Evolutionary conservation across 2,113 vertebrate genomes (phyloP), one percentile per base, ranked within the genome.

Genomic region (Promerops cafer): DNA sequence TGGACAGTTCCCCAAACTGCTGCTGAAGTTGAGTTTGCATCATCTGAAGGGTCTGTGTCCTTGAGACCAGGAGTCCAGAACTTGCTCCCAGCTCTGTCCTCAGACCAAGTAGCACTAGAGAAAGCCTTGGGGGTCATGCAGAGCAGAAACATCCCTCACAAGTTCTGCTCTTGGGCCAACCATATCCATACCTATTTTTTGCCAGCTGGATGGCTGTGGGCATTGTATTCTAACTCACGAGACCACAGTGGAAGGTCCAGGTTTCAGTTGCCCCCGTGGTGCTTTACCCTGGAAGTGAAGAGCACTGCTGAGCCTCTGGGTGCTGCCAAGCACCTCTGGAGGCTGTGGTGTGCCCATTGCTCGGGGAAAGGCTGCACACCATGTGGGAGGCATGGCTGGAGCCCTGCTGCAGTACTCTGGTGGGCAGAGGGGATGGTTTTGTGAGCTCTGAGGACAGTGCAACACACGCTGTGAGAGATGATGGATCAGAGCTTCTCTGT

Each of bases 181-280:
- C 4, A 3, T 22, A 52, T 39, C n/a, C 17, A 26, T 13, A 16
- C 10, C 2, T 35, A 2, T 24, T 65, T 89, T 84, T 84, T 70
- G 13, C 28, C 33, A 53, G 33, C 31, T 3, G 3, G 31, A 10
- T 65, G 31, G 37, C 35, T 31, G 17, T 50, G n/a, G 23, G 16
- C 2, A 3, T 26, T 9, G 11, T 37, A 6, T 44, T 71, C 26
- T 26, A 60, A 26, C 30, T 59, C 28, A 45, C 37, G 26, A 89
- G n/a, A 84, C 15, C 33, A 17, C 16, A 44, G 64, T 7, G 19
- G 26, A 63, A 50, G 23, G 13, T 54, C 23, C 31, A 45, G 39
- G 12, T 27, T 79, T 78, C 57, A 39, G 0, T 42, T 0, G 1
- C 2, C 20, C 21, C 13, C 2, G 0, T 10, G 18, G 17, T 10